These are phyloP conservation scores for Napeogenes inachia DNA, from an alignment of 2,888 invertebrate genomes.

Conservation along the genomic window DNA sequence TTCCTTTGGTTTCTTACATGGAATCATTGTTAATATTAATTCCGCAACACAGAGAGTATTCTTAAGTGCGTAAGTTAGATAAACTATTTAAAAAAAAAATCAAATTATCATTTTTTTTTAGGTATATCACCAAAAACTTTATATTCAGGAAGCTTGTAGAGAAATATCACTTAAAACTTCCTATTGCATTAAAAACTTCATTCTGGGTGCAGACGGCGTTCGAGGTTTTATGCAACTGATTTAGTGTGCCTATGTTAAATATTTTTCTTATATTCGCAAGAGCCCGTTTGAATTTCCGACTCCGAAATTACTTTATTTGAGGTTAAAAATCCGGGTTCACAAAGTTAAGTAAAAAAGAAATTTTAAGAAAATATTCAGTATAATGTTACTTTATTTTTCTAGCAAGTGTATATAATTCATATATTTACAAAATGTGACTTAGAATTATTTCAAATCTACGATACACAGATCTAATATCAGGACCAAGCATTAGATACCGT, in stretches of 20 bases:
- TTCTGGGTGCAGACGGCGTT: slow-evolving; percentile 33
- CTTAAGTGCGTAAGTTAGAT: too few species aligned
- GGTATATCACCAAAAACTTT: slow-evolving; percentile 29
- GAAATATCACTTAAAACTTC: slow-evolving; percentile 25
- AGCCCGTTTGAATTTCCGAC: slow-evolving; percentile 45
- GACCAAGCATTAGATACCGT: too few species aligned
- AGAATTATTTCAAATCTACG: background rate
- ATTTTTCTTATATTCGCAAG: slow-evolving; percentile 42
- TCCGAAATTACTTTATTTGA: slow-evolving; percentile 53
- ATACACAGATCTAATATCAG: too few species aligned
- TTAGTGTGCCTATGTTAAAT: slow-evolving; percentile 40
- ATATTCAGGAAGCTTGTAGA: background rate
- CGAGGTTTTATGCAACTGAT: slow-evolving; percentile 41
- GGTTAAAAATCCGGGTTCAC: slow-evolving; percentile 44
- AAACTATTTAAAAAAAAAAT: too few species aligned
- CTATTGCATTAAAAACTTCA: slow-evolving; percentile 36
- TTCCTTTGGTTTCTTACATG: too few species aligned
- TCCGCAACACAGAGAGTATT: too few species aligned
- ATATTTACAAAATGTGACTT: too few species aligned
- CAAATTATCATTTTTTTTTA: too few species aligned
- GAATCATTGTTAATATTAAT: too few species aligned
- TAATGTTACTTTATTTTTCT: too few species aligned
- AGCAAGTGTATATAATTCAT: background rate
- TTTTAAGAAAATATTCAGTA: background rate
- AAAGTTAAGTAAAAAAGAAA: slow-evolving; percentile 11